Percentiles rank a stretch among this genome's conserved stretches.
phyloP scores from a whole-genome alignment of 1,140 invertebrate genomes.

The Physella acuta region DNA sequence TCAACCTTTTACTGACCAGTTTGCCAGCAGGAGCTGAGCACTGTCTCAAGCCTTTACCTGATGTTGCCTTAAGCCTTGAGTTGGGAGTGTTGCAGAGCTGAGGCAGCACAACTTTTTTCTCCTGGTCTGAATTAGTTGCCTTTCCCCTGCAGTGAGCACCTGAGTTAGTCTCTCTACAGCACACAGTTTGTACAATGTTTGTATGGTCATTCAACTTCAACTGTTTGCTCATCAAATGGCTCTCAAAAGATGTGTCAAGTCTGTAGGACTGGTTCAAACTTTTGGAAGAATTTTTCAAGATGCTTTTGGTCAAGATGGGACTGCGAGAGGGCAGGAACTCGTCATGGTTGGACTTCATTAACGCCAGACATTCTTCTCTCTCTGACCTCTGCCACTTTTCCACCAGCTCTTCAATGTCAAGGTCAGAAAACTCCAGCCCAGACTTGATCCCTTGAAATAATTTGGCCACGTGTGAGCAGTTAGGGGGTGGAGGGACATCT shows the following conservation, averaged over 20 bases:
- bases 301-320: background rate
- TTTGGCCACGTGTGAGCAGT: constrained; percentile 25
- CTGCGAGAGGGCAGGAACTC: background rate
- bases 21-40: no score
- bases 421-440: constrained; percentile 22
- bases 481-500: constrained; percentile 30
- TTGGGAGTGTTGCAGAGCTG: no score
- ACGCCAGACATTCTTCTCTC: background rate
- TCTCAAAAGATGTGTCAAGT: background rate
- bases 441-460: constrained; percentile 27
- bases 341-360: background rate
- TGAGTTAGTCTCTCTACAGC: no score
- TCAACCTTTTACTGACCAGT: no score
- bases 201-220: background rate
- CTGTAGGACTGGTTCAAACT: background rate
- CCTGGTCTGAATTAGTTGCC: background rate
- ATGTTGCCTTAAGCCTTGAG: no score
- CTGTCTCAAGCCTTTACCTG: no score
- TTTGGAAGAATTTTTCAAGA: background rate
- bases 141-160: no score
- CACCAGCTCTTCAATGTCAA: constrained; percentile 35
- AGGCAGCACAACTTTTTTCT: background rate
- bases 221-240: background rate
- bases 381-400: constrained; percentile 30
- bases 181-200: background rate